phyloP scores from a whole-genome alignment of 1,140 invertebrate species.

The Episyrphus balteatus region DNA sequence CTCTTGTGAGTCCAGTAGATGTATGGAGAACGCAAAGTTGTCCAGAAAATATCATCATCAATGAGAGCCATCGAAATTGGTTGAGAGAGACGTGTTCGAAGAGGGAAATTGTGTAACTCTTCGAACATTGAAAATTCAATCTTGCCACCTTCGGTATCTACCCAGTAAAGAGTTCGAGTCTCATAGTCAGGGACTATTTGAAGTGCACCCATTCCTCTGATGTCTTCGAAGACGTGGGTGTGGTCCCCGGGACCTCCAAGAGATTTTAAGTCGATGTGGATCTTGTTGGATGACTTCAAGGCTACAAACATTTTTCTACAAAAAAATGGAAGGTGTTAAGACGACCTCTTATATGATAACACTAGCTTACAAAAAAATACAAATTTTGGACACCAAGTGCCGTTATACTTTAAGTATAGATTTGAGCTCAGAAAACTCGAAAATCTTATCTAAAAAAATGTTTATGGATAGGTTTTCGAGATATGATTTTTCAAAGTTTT shows the following conservation, averaged over 20 bases:
- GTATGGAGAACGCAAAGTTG: conserved; percentile 37
- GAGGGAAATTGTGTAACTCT: conserved; percentile 19
- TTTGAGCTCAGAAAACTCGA: no score
- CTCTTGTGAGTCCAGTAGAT: conserved; percentile 50
- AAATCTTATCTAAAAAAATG: no score
- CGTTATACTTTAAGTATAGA: no score
- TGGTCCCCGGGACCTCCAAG: conserved; percentile 43
- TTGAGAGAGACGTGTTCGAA: conserved; percentile 28
- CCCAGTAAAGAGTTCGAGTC: conserved; percentile 21
- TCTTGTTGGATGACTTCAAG: conserved; percentile 36
- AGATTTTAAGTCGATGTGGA: conserved; percentile 46
- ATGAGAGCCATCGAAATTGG: conserved; percentile 44
- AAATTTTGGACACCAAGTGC: no score
- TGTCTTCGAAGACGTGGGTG: conserved; percentile 40
- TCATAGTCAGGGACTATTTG: conserved; percentile 15
- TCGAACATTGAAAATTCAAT: conserved; percentile 28
- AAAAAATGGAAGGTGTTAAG: no score
- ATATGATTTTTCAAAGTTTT: no score
- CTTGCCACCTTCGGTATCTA: conserved; percentile 23
- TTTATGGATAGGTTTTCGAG: no score
- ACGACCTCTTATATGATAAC: no score
- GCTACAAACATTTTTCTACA: conserved; percentile 54
- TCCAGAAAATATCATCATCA: conserved; percentile 51
- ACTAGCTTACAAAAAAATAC: no score
- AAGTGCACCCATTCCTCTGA: conserved; percentile 31